Base-by-base conservation (phyloP, 2,113 vertebrate species). In the Beaufortia kweichowensis region DNA sequence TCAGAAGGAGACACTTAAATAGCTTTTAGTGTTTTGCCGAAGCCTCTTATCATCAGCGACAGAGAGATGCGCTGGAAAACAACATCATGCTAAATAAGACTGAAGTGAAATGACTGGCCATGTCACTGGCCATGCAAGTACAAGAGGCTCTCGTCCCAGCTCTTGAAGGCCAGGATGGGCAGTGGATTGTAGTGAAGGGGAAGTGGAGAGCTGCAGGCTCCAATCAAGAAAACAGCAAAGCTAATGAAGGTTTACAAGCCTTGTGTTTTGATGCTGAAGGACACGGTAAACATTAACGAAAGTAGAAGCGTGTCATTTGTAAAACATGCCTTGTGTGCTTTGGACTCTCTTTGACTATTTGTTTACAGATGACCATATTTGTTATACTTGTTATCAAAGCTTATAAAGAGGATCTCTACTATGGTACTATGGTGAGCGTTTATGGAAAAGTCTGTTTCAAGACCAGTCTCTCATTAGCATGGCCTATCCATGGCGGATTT, bases 11-110 rank as follows among this genome's bases (percentile, higher is more conserved):
- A 67, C 71, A 68, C 71, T 65, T 57, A 50, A 56, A 35, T 15
- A 10, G 48, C 67, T 69, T 48, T 69, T n/a, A 6, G 64, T 48
- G 41, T 26, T 48, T 48, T 48, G 19, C 28, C 10, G 65, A 26
- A 56, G 39, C 35, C 76, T 78, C 76, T 82, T 60, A 59, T 78
- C 76, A 82, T 82, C 76, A 78, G 71, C 19, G 53, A 50, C 26
- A 31, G n/a, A 75, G 69, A 55, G 63, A 11, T 46, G 53, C 3
- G 2, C 39, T 59, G 75, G 60, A 43, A 29, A 81, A 55, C 67
- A 46, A 67, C 64, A 67, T 67, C 43, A 26, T 29, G 61, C 33
- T 46, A 62, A 62, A 4, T 15, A 17, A 69, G 63, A 73, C 2
- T 46, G 28, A 35, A 23, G 41, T 39, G 8, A 69, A 81, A 75